Evolutionary conservation across 2,113 vertebrate species (phyloP).

Genomic region (Gadus chalcogrammus): DNA sequence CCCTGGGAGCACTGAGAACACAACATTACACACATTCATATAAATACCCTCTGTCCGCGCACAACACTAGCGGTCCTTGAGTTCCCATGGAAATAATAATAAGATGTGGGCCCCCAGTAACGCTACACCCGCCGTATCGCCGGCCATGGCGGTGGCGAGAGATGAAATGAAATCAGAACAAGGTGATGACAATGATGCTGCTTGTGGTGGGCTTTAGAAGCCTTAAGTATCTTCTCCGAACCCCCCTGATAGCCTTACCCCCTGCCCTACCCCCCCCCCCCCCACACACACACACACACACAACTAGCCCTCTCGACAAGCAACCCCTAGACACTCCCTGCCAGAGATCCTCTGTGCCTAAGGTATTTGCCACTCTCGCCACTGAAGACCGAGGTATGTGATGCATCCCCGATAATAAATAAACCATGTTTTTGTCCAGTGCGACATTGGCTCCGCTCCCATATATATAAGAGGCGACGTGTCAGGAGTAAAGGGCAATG

Average conservation of each 20-base stretch:
- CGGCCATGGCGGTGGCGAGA: slow-evolving; percentile 65
- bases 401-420: not conserved
- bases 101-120: slow-evolving; percentile 70
- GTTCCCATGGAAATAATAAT: slow-evolving; percentile 74
- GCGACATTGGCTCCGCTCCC: slow-evolving; percentile 9
- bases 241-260: slow-evolving; percentile 3
- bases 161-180: slow-evolving; percentile 78
- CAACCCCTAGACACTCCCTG: slow-evolving; percentile 23
- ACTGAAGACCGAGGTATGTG: not conserved
- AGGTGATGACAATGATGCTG: slow-evolving; percentile 76
- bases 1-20: slow-evolving; percentile 50
- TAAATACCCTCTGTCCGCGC: slow-evolving; percentile 61
- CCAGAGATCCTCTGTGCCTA: not conserved
- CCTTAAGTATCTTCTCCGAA: slow-evolving; percentile 46
- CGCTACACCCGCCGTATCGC: slow-evolving; percentile 59
- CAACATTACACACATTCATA: slow-evolving; percentile 65
- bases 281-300: too few relatives aligned
- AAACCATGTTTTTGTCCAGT: slow-evolving; percentile 16
- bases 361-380: not conserved
- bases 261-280: too few relatives aligned
- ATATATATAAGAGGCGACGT: slow-evolving; percentile 12
- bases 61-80: slow-evolving; percentile 53
- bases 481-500: not conserved
- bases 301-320: slow-evolving; percentile 14
- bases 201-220: slow-evolving; percentile 67